Evolutionary conservation across 2,888 invertebrate species (phyloP).

Genomic region (Drosophila hamatofila): DNA sequence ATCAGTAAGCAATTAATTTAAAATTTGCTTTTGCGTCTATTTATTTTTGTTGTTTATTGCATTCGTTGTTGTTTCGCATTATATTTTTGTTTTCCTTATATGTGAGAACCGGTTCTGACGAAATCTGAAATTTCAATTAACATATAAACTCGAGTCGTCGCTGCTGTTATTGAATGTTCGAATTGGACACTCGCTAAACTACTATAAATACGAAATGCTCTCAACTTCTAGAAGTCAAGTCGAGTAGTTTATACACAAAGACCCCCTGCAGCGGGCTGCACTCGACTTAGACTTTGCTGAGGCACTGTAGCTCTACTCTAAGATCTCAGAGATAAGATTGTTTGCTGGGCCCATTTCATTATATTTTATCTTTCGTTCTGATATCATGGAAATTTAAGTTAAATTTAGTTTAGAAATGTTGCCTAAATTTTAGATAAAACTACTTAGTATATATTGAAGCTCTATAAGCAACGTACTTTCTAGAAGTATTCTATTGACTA

Average conservation of each 20-base stretch:
- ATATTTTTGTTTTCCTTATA: background rate
- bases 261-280: conserved; percentile 13
- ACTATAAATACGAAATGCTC: conserved; percentile 57
- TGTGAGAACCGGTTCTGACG: conserved; percentile 41
- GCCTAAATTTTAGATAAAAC: background rate
- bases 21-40: conserved; percentile 23
- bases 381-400: background rate
- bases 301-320: background rate
- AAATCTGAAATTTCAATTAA: conserved; percentile 46
- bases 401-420: background rate
- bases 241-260: background rate
- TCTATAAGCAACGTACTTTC: background rate
- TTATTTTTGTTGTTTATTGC: conserved; percentile 4
- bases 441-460: background rate
- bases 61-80: background rate
- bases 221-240: conserved; percentile 19
- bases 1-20: conserved; percentile 35
- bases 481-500: background rate
- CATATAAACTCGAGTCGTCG: conserved; percentile 17
- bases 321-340: conserved; percentile 5
- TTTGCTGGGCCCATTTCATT: background rate
- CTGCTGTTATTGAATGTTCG: conserved; percentile 1
- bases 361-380: background rate
- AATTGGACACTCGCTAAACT: conserved; percentile 24
- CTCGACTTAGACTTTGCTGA: background rate